Evolutionary conservation across 1,140 invertebrate genomes (phyloP), one percentile per base, ranked within the genome.

Genomic region (Andrena cerasifolii): DNA sequence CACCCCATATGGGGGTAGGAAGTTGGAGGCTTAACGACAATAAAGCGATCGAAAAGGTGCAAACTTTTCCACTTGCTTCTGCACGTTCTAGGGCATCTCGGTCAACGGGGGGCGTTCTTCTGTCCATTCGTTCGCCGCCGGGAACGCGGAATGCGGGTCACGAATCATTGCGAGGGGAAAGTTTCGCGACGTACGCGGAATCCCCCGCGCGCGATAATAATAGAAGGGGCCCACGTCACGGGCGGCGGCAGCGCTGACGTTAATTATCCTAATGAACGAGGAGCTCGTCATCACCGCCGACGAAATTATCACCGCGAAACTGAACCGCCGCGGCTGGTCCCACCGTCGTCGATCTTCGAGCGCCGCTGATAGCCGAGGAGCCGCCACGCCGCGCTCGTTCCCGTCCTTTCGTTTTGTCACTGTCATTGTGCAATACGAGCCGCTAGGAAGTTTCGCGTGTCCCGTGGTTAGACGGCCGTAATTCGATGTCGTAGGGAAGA

Each of bases 211-310:
- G 56, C 18, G 58, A 43, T 56, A 62, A 72, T 62, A 72, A 72
- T 62, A 49, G 43, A 56, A 62, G 43, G 40, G 36, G 54, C 49
- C 49, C 54, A 16, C 31, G 31, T 21, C 56, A 62, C 36, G 10
- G 36, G 56, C 36, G 56, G 62, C 58, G 43, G 10, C n/a, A 45
- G 40, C 40, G 28, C 28, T 62, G 56, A 62, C 56, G 70, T 72
- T 72, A 72, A 72, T 72, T 72, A 72, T 72, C 56, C 53, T 72
- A 72, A 72, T 62, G 70, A 72, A 59, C 47, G 43, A 6, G 70
- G 31, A 36, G 6, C 43, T 10, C 2, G 7, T 21, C 43, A 7
- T 8, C n/a, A 5, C 28, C 28, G 26, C 21, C 4, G 65, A 36
- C 47, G 31, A 67, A 67, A 71, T n/a, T 49, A 36, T 61, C 31